Conservation (phyloP, 2,113 vertebrate species). For the Macquaria ambigua region DNA sequence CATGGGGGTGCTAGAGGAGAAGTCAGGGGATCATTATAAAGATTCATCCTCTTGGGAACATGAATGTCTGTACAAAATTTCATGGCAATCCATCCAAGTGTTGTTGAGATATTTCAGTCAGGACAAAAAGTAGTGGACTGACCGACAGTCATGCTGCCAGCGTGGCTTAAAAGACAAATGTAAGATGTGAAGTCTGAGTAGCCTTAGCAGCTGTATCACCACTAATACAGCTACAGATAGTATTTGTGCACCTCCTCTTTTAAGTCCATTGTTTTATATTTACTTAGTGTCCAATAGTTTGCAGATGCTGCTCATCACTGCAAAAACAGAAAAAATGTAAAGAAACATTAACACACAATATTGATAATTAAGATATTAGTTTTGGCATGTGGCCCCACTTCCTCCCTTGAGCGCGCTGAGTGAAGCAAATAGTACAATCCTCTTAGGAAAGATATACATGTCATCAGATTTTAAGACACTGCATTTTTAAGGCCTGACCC, state of each 20-base stretch:
- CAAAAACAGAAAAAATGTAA: conserved; percentile 20
- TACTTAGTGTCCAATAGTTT: not conserved
- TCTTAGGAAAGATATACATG: conserved; percentile 66
- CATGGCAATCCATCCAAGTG: not conserved
- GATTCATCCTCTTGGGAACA: not conserved
- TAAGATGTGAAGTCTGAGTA: not conserved
- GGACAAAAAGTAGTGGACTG: not conserved
- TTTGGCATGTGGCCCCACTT: conserved; percentile 38
- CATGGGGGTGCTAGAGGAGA: not conserved
- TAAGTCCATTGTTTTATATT: not conserved
- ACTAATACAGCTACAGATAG: not conserved
- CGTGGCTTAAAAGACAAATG: not conserved
- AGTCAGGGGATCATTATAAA: not conserved
- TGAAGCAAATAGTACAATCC: conserved; percentile 54
- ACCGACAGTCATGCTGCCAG: not conserved
- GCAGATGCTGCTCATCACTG: conserved; percentile 20
- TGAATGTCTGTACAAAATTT: not conserved
- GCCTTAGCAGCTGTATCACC: not conserved
- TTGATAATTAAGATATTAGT: conserved; percentile 40
- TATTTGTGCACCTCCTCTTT: not conserved
- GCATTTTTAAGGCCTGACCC: conserved; percentile 46
- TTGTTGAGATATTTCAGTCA: not conserved
- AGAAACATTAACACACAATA: conserved; percentile 9
- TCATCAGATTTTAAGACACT: conserved; percentile 62
- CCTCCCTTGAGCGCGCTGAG: conserved; percentile 24